Evolutionary conservation across 2,113 vertebrate species (phyloP).

Genomic region (Notarius lentiginosus): DNA sequence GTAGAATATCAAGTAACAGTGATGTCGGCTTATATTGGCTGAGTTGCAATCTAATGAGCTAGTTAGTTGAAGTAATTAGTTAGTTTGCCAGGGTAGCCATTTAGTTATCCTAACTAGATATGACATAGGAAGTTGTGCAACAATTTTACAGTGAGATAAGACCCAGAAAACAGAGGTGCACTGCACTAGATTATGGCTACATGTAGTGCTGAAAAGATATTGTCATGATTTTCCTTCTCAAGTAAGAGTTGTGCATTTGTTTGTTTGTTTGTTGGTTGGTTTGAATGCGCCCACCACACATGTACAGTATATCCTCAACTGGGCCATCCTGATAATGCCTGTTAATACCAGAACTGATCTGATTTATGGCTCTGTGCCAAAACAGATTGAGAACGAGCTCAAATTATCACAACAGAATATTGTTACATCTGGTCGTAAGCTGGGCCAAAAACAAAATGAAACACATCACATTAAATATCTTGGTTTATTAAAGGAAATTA

Average conservation of each 20-base stretch:
- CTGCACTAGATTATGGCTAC: neutral
- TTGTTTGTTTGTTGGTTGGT: neutral
- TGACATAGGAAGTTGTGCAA: neutral
- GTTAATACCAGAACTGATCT: neutral
- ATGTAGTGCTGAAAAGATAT: neutral
- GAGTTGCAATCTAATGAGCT: neutral
- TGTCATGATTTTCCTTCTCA: neutral
- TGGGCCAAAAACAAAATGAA: neutral
- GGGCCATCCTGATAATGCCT: neutral
- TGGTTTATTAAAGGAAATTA: neutral
- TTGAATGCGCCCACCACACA: neutral
- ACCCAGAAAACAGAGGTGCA: neutral
- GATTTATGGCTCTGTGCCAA: slow-evolving; percentile 9
- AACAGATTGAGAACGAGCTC: neutral
- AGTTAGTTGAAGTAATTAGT: neutral
- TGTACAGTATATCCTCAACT: neutral
- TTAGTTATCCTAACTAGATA: neutral
- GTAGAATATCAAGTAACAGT: neutral
- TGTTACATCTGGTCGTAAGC: neutral
- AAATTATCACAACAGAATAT: slow-evolving; percentile 6
- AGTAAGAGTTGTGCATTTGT: neutral
- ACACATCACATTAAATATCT: neutral
- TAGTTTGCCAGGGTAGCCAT: neutral
- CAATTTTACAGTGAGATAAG: neutral
- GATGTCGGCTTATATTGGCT: neutral